phyloP scores from a whole-genome alignment of 2,113 vertebrate species.

The Erinaceus europaeus region DNA sequence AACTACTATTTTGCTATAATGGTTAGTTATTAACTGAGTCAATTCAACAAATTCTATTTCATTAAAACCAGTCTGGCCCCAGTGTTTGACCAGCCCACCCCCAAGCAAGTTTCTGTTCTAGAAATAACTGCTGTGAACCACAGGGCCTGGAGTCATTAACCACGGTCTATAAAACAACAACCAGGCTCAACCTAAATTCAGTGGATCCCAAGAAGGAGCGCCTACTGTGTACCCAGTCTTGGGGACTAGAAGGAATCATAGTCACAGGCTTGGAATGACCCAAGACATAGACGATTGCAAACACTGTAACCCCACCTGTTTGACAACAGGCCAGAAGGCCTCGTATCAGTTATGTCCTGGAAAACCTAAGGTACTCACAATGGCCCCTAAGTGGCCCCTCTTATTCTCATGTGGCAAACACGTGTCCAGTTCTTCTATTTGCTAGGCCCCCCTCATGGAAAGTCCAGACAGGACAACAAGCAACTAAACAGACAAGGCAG shows the following conservation, averaged over 20 bases:
- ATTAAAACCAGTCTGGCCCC: background rate
- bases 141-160: background rate
- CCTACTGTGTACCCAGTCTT: background rate
- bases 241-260: fast-evolving
- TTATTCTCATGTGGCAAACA: background rate
- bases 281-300: background rate
- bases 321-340: background rate
- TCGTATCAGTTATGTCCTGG: background rate
- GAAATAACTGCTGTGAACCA: conserved; percentile 15
- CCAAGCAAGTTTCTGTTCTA: background rate
- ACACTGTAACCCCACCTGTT: background rate
- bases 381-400: background rate
- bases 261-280: background rate
- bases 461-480: background rate
- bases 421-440: background rate
- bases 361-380: background rate
- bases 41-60: background rate
- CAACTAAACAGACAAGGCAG: background rate
- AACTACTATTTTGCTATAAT: conserved; percentile 27
- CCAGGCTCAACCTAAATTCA: background rate
- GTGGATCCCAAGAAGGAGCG: background rate
- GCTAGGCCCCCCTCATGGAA: background rate
- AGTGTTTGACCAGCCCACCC: background rate
- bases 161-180: background rate
- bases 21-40: conserved; percentile 31